phyloP scores from a whole-genome alignment of 1,140 invertebrate genomes.

The silkworm (Bombyx mori) region ASM3026992v2 NC_085130.1:18280501-18281000 shows the following conservation, averaged over 20 bases:
- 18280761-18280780: not conserved
- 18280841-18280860: too few species aligned
- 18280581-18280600: conserved; percentile 57
- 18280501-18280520: conserved; percentile 56
- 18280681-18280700: conserved; percentile 32
- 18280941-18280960: too few species aligned
- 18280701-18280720: not conserved
- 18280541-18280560: conserved; percentile 42
- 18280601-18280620: conserved; percentile 46
- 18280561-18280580: conserved; percentile 38
- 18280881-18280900: too few species aligned
- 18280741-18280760: not conserved
- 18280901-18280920: too few species aligned
- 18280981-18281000: too few species aligned
- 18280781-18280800: too few species aligned
- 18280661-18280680: conserved; percentile 54
- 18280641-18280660: conserved; percentile 33
- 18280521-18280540: conserved; percentile 36
- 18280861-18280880: too few species aligned
- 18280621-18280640: conserved; percentile 52
- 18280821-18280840: too few species aligned
- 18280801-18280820: too few species aligned
- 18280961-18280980: too few species aligned
- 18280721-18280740: not conserved
- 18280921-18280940: too few species aligned